Conservation (phyloP, 2,888 invertebrate genomes). For the Limnephilus auricula region DNA sequence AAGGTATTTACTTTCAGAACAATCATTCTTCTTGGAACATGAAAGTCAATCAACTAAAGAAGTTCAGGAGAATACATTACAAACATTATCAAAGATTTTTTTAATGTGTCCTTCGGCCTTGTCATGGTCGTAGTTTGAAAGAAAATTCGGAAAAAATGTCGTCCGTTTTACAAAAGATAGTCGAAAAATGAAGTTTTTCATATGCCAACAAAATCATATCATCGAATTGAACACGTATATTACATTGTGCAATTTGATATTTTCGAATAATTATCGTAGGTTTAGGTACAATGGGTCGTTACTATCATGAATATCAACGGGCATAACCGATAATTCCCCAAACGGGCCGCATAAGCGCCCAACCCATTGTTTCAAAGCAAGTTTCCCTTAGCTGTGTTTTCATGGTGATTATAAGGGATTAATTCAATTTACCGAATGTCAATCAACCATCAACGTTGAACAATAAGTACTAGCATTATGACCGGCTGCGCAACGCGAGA, state of each 20-base stretch:
- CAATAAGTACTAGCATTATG: background rate
- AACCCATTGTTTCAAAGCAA: background rate
- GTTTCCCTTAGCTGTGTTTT: background rate
- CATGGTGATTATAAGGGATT: background rate
- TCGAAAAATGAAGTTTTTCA: background rate
- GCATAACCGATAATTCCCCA: background rate
- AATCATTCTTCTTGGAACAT: too few relatives aligned
- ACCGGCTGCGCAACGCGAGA: background rate
- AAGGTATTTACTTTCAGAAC: too few relatives aligned
- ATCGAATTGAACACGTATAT: background rate
- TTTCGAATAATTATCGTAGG: background rate
- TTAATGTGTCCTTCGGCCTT: too few relatives aligned
- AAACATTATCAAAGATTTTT: too few relatives aligned
- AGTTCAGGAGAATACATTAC: too few relatives aligned
- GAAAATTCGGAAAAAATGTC: background rate
- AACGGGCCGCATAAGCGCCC: background rate
- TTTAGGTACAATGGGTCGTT: background rate
- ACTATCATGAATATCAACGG: background rate
- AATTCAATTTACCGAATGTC: background rate
- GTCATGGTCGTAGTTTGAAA: too few relatives aligned
- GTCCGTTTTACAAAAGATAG: background rate
- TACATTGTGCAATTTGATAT: background rate
- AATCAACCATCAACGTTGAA: background rate
- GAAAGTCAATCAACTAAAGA: too few relatives aligned
- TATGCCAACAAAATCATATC: background rate